Percentiles rank a stretch among this genome's conserved stretches.
phyloP scores from a whole-genome alignment of 2,113 vertebrate genomes.

The Caloenas nicobarica region DNA sequence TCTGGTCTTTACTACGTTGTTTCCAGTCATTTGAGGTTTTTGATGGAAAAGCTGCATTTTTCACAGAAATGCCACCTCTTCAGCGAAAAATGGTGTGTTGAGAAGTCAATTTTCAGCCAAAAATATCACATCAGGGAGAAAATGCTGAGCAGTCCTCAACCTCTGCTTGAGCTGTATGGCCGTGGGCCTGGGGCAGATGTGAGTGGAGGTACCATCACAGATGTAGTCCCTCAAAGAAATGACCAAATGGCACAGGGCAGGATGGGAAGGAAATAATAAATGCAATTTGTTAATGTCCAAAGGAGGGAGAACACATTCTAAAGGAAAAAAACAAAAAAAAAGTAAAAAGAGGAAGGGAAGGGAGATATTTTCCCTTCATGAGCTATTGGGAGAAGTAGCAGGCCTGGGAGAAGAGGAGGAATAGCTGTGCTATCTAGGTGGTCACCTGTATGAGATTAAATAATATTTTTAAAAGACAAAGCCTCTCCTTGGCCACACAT shows the following conservation, averaged over 20 bases:
- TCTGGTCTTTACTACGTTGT: fast-evolving
- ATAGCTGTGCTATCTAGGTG: neutral
- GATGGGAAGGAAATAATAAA: neutral
- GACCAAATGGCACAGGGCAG: neutral
- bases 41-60: neutral
- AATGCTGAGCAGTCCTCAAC: neutral
- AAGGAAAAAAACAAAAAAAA: neutral
- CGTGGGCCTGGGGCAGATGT: fast-evolving
- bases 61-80: neutral
- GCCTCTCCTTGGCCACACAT: neutral
- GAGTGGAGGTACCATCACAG: neutral
- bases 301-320: neutral
- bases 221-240: neutral
- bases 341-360: neutral
- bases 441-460: neutral
- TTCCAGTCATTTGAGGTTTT: neutral
- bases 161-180: neutral
- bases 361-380: neutral
- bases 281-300: neutral
- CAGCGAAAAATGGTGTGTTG: neutral
- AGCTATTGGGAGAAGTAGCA: neutral
- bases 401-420: neutral
- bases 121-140: neutral
- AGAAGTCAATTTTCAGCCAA: neutral
- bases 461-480: neutral